A percentile compares a stretch with the other conserved stretches of the same genome.
These are phyloP conservation scores for Oostethus manadensis DNA, from an alignment of 2,113 vertebrate species.

Conservation along the genomic window DNA sequence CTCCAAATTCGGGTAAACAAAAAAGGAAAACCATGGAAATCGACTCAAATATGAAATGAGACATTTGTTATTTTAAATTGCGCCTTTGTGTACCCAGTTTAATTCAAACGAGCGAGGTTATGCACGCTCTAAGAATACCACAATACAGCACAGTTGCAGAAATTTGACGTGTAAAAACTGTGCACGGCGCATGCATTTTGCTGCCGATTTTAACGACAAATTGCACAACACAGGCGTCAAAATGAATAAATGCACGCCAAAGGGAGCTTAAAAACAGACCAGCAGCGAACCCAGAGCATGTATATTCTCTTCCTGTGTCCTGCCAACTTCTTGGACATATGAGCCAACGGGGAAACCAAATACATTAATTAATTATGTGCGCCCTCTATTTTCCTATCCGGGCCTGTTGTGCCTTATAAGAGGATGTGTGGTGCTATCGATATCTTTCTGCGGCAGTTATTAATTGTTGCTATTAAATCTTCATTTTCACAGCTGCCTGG, in stretches of 20 bases:
- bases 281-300: conserved; percentile 10
- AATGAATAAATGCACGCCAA: conserved; percentile 1
- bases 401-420: conserved; percentile 15
- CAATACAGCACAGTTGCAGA: neutral
- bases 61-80: too few relatives aligned
- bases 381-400: conserved; percentile 38
- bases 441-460: conserved; percentile 65
- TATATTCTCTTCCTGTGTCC: conserved; percentile 15
- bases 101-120: too few relatives aligned
- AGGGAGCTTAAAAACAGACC: conserved; percentile 2
- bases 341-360: conserved; percentile 56
- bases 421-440: conserved; percentile 48
- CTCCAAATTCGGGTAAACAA: conserved; percentile 37
- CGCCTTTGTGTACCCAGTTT: neutral
- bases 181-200: neutral
- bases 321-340: conserved; percentile 37
- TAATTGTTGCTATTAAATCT: conserved; percentile 72
- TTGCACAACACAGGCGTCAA: neutral
- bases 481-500: conserved; percentile 67
- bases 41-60: conserved; percentile 17
- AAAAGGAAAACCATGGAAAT: conserved; percentile 17
- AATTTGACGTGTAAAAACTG: too few relatives aligned
- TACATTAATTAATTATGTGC: conserved; percentile 61
- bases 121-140: neutral
- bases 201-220: too few relatives aligned